Conservation (phyloP, 2,888 invertebrate species). For the Physocephala rufipes region DNA sequence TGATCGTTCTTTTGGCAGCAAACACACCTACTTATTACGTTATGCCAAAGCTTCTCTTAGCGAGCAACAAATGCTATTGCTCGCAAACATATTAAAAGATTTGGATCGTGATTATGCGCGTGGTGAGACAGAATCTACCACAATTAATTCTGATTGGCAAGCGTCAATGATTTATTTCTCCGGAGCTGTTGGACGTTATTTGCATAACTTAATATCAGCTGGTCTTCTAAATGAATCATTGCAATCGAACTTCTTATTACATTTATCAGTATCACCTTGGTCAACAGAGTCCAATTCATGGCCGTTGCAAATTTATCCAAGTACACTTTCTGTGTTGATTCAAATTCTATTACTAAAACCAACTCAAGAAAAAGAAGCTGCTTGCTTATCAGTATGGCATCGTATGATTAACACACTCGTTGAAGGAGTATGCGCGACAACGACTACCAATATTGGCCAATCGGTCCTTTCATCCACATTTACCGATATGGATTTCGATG, state of each 20-base stretch:
- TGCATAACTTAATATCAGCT: slow-evolving; percentile 77
- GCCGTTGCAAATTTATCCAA: slow-evolving; percentile 81
- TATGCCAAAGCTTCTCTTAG: slow-evolving; percentile 76
- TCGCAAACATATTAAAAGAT: slow-evolving; percentile 89
- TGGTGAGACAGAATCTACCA: slow-evolving; percentile 71
- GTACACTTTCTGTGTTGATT: slow-evolving; percentile 83
- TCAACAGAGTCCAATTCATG: slow-evolving; percentile 74
- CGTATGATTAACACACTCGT: slow-evolving; percentile 88
- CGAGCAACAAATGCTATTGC: slow-evolving; percentile 88
- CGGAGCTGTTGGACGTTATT: slow-evolving; percentile 64
- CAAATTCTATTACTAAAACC: slow-evolving; percentile 84
- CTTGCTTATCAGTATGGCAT: slow-evolving; percentile 92
- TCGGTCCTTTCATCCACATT: slow-evolving; percentile 46
- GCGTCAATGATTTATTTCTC: slow-evolving; percentile 64
- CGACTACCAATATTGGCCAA: slow-evolving; percentile 35
- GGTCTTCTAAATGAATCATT: slow-evolving; percentile 74
- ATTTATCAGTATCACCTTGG: slow-evolving; percentile 80
- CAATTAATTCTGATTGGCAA: slow-evolving; percentile 62
- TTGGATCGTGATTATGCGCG: slow-evolving; percentile 89
- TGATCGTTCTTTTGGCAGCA: slow-evolving; percentile 76
- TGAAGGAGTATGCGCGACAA: slow-evolving; percentile 75
- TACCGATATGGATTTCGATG: slow-evolving; percentile 68
- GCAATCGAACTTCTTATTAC: slow-evolving; percentile 76
- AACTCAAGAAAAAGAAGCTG: slow-evolving; percentile 86
- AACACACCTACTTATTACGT: slow-evolving; percentile 70